phyloP scores from a whole-genome alignment of 2,888 invertebrate species.

The Diarsia dahlii region DNA sequence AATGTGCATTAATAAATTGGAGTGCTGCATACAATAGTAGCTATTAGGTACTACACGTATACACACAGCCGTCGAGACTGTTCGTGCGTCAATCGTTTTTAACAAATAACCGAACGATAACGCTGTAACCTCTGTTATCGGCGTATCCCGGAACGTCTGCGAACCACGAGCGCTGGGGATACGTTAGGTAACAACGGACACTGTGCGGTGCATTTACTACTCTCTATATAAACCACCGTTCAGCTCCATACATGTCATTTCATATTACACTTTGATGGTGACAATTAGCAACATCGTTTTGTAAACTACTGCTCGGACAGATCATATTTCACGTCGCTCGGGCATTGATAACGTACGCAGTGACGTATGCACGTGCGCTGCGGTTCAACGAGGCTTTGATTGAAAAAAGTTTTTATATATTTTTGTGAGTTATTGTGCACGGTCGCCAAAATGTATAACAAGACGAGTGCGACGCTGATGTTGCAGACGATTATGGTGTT shows the following conservation, averaged over 20 bases:
- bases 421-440: constrained; percentile 56
- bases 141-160: constrained; percentile 89
- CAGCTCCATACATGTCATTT: constrained; percentile 77
- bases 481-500: constrained; percentile 89
- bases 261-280: constrained; percentile 73
- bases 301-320: constrained; percentile 48
- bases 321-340: constrained; percentile 72
- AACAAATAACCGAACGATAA: constrained; percentile 87
- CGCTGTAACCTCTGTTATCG: constrained; percentile 88
- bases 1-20: constrained; percentile 33
- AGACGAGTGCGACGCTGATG: constrained; percentile 88
- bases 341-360: constrained; percentile 63
- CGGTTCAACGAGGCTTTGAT: constrained; percentile 21
- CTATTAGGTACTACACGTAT: constrained; percentile 61
- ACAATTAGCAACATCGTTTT: constrained; percentile 70
- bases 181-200: constrained; percentile 78
- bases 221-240: constrained; percentile 82
- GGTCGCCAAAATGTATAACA: constrained; percentile 82
- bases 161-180: constrained; percentile 79
- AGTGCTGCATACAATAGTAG: constrained; percentile 57
- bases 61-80: constrained; percentile 81
- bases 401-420: constrained; percentile 37
- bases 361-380: constrained; percentile 67
- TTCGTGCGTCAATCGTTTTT: constrained; percentile 89
- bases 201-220: constrained; percentile 76